Conservation (phyloP, 2,113 vertebrate species). For the Clinocottus analis region DNA sequence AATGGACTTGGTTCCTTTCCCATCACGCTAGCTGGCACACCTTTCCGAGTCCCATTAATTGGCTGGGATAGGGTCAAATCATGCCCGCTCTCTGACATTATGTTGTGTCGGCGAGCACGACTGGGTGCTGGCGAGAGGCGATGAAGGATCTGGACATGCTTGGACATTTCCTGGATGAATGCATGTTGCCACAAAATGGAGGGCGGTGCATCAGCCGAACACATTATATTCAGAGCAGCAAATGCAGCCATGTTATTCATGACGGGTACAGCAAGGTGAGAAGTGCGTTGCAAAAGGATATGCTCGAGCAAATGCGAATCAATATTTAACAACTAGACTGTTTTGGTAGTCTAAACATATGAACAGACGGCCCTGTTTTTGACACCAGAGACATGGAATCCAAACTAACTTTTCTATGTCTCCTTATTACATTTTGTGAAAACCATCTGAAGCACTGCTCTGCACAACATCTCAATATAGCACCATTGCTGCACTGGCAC, state of each 20-base stretch:
- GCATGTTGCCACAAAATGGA: background rate
- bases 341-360: background rate
- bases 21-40: background rate
- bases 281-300: background rate
- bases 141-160: background rate
- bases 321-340: background rate
- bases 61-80: conserved; percentile 11
- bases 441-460: background rate
- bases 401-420: background rate
- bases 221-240: background rate
- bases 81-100: conserved; percentile 19
- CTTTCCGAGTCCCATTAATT: conserved; percentile 21
- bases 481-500: background rate
- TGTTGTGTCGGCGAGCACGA: background rate
- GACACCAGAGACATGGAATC: background rate
- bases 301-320: background rate
- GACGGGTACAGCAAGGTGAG: background rate
- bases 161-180: background rate
- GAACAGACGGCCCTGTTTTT: background rate
- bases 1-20: background rate
- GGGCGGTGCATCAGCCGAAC: background rate
- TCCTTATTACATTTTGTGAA: background rate
- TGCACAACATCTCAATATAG: background rate
- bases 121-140: background rate
- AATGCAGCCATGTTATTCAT: background rate